Conservation (phyloP, 2,797 vertebrate genomes). For the Acrocephalus scirpaceus region DNA sequence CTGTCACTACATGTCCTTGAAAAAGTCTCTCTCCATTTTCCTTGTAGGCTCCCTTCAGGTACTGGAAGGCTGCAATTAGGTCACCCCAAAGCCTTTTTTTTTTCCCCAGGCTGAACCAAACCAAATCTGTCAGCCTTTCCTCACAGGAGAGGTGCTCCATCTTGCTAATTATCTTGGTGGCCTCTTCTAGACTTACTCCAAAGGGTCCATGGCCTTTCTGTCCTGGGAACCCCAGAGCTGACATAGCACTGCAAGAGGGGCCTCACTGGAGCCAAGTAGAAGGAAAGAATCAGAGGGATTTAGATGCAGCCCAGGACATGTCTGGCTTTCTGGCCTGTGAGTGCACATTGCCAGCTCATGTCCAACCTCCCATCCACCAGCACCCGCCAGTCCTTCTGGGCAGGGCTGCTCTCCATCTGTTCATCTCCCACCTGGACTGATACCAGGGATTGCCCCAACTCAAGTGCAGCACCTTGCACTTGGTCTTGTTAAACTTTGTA, state of each 20-base stretch:
- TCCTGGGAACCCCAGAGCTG: neutral
- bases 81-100: neutral
- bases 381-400: neutral
- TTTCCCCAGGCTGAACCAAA: neutral
- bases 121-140: neutral
- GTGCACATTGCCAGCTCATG: neutral
- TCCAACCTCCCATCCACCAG: neutral
- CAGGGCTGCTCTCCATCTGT: neutral
- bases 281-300: neutral
- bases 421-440: neutral
- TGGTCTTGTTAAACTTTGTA: neutral
- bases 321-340: neutral
- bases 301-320: accelerated
- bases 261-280: neutral
- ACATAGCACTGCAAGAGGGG: neutral
- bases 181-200: neutral
- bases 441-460: accelerated
- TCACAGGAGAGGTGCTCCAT: neutral
- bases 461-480: neutral
- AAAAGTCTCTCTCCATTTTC: neutral
- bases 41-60: neutral
- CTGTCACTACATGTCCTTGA: neutral
- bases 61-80: neutral
- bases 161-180: neutral
- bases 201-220: neutral